A percentile compares a stretch with the other conserved stretches of the same genome.
phyloP scores from a whole-genome alignment of 2,113 vertebrate species.

The Datnioides undecimradiatus region DNA sequence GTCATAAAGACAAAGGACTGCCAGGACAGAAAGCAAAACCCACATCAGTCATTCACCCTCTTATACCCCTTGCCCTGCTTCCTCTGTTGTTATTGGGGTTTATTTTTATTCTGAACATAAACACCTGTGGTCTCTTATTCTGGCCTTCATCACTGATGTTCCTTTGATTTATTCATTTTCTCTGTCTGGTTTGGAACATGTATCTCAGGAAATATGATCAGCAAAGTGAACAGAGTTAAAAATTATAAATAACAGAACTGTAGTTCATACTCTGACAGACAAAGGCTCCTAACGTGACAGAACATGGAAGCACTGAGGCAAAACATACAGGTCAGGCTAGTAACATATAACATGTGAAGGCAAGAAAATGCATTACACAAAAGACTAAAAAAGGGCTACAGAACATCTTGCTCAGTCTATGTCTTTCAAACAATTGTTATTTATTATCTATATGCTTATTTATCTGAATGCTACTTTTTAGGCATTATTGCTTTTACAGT shows the following conservation, averaged over 20 bases:
- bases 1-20: constrained; percentile 10
- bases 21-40: constrained; percentile 8
- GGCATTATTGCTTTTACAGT: background rate
- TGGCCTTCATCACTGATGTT: constrained; percentile 6
- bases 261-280: background rate
- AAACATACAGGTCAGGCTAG: background rate
- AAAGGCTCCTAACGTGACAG: background rate
- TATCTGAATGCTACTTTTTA: background rate
- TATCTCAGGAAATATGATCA: constrained; percentile 22
- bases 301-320: background rate
- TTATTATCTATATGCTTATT: too few relatives aligned
- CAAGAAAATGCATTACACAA: background rate
- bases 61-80: background rate
- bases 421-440: background rate
- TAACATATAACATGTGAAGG: background rate
- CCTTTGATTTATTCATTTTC: constrained; percentile 26
- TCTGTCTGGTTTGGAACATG: background rate
- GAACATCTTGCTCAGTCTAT: background rate
- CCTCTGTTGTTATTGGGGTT: constrained; percentile 50
- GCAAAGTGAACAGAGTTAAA: background rate
- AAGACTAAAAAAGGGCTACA: background rate
- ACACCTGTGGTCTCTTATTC: constrained; percentile 37
- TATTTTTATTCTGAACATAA: constrained; percentile 30
- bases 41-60: constrained; percentile 8
- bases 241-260: background rate